phyloP scores from a whole-genome alignment of 2,888 invertebrate genomes.

The Caenorhabditis sp. region DNA sequence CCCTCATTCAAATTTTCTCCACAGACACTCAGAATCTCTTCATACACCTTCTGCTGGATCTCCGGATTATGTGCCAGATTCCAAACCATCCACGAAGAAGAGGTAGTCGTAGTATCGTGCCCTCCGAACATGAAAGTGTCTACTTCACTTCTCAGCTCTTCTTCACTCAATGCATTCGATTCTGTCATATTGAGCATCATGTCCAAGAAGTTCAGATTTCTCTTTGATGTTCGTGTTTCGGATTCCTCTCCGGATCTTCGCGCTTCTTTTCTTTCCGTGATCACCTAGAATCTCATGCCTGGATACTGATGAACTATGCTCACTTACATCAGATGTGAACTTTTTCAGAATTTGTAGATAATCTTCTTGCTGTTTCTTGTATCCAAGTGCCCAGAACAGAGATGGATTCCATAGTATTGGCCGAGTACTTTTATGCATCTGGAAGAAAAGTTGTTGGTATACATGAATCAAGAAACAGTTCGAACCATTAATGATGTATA shows the following conservation, averaged over 20 bases:
- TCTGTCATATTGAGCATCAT: slow-evolving; percentile 9
- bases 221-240: background rate
- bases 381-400: slow-evolving; percentile 23
- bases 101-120: slow-evolving; percentile 64
- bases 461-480: no score
- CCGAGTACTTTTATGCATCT: background rate
- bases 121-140: slow-evolving; percentile 85
- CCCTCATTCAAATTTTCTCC: slow-evolving; percentile 12
- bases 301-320: background rate
- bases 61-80: slow-evolving; percentile 18
- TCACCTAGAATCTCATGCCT: slow-evolving; percentile 76
- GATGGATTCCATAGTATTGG: background rate
- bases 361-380: slow-evolving; percentile 21
- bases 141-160: slow-evolving; percentile 75
- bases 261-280: slow-evolving; percentile 13
- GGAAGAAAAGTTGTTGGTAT: background rate
- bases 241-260: background rate
- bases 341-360: slow-evolving; percentile 12
- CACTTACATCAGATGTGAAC: slow-evolving; percentile 12
- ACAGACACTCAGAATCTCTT: slow-evolving; percentile 9
- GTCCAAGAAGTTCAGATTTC: slow-evolving; percentile 27
- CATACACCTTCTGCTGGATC: slow-evolving; percentile 24
- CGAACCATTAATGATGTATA: background rate
- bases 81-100: slow-evolving; percentile 18
- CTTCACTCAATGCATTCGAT: slow-evolving; percentile 11